Percentiles rank a stretch among this genome's conserved stretches.
Conservation (phyloP, 2,113 vertebrate genomes). For the Tragelaphus strepsiceros region DNA sequence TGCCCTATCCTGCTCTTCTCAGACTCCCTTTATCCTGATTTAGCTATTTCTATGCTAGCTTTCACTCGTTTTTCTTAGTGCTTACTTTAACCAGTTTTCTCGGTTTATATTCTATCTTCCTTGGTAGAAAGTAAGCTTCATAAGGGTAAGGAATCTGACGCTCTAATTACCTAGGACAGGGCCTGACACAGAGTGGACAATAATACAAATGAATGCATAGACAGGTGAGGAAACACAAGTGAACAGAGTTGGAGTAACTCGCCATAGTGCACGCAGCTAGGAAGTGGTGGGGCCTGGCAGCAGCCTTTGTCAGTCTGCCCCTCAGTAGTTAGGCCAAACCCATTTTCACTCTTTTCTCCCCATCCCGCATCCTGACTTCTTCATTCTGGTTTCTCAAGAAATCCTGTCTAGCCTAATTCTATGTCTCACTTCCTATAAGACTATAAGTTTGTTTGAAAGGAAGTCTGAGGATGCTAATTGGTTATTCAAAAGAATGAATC, state of each 20-base stretch:
- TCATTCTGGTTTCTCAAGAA: not conserved
- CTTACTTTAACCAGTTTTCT: not conserved
- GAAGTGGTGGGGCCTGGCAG: not conserved
- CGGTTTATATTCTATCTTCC: not conserved
- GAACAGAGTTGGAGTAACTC: not conserved
- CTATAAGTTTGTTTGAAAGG: not conserved
- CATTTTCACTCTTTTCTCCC: not conserved
- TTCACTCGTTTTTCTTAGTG: not conserved
- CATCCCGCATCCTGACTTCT: not conserved
- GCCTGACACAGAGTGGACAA: not conserved
- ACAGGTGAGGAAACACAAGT: not conserved
- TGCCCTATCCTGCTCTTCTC: not conserved
- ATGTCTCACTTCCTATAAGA: not conserved
- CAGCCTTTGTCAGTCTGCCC: not conserved
- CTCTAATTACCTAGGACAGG: not conserved
- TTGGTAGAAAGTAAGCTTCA: not conserved
- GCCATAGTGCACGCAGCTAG: accelerated
- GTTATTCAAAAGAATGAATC: not conserved
- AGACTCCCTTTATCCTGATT: not conserved
- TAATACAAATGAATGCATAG: not conserved
- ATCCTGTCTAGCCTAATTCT: not conserved
- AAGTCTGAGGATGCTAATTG: not conserved
- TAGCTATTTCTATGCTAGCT: not conserved
- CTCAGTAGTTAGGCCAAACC: not conserved
- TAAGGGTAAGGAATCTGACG: not conserved